Evolutionary conservation across 2,888 invertebrate species (phyloP).

Genomic region (Pachymerium ferrugineum): DNA sequence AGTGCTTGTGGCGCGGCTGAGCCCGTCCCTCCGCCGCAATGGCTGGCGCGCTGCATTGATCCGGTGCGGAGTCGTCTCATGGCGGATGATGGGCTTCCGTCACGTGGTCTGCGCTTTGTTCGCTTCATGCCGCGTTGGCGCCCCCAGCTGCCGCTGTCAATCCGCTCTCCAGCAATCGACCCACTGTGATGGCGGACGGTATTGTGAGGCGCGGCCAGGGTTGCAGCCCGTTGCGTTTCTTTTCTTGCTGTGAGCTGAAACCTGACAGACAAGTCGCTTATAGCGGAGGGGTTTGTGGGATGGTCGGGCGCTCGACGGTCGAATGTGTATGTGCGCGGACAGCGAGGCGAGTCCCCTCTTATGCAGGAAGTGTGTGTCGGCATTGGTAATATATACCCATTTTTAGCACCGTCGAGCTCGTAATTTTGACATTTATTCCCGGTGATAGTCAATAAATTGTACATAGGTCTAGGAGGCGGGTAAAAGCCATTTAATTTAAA

Average conservation of each 20-base stretch:
- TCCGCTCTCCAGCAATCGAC: constrained; percentile 13
- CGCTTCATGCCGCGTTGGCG: constrained; percentile 22
- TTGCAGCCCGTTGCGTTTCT: neutral
- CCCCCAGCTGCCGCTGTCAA: constrained; percentile 22
- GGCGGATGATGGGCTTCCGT: constrained; percentile 20
- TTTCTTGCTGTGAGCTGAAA: neutral
- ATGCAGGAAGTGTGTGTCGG: constrained; percentile 27
- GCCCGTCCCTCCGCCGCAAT: constrained; percentile 9
- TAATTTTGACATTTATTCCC: constrained; percentile 34
- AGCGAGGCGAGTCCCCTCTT: constrained; percentile 10
- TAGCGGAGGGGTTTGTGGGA: neutral
- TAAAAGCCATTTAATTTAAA: constrained; percentile 31
- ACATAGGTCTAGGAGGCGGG: constrained; percentile 16
- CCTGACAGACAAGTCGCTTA: neutral
- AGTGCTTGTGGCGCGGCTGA: constrained; percentile 25
- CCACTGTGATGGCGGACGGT: constrained; percentile 6
- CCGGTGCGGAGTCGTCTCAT: constrained; percentile 29
- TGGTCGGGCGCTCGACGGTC: neutral
- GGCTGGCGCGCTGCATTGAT: constrained; percentile 28
- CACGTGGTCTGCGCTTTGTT: constrained; percentile 32
- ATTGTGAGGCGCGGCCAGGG: neutral
- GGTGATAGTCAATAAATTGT: constrained; percentile 32
- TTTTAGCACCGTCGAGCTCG: constrained; percentile 34
- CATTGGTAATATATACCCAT: constrained; percentile 33
- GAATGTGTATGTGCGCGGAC: neutral